These are phyloP conservation scores for Triops cancriformis DNA, from an alignment of 1,140 invertebrate genomes.

Conservation along the genomic window DNA sequence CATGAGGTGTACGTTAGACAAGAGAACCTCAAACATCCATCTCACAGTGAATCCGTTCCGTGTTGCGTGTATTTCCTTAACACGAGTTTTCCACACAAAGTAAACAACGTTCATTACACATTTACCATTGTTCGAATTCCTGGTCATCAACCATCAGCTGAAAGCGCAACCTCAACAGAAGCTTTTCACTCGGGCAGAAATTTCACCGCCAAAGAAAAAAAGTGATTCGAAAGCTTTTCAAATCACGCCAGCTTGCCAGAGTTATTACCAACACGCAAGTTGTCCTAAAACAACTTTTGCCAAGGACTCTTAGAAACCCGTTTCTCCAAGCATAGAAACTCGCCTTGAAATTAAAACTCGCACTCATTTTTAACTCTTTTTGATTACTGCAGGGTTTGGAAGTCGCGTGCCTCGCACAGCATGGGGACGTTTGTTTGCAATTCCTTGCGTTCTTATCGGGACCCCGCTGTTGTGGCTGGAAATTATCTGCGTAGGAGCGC, in stretches of 20 bases:
- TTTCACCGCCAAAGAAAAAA: neutral
- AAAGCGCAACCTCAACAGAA: neutral
- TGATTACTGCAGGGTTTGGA: slow-evolving; percentile 16
- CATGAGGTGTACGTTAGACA: too few relatives aligned
- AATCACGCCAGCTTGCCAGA: neutral
- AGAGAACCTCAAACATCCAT: too few relatives aligned
- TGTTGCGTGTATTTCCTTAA: neutral
- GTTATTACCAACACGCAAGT: neutral
- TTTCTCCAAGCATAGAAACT: neutral
- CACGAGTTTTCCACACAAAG: neutral
- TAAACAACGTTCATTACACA: neutral
- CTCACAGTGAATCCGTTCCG: neutral
- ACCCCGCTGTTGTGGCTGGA: slow-evolving; percentile 21
- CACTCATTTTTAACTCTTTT: neutral
- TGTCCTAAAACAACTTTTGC: neutral
- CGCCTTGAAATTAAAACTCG: neutral
- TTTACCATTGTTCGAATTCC: neutral
- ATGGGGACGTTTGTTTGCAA: neutral
- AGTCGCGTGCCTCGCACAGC: slow-evolving; percentile 15
- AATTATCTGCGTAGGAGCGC: slow-evolving; percentile 22
- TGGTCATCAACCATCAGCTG: neutral
- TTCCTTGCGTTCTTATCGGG: slow-evolving; percentile 26
- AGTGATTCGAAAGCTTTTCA: neutral
- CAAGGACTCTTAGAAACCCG: neutral
- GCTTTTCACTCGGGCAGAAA: neutral